Conservation (phyloP, 1,140 invertebrate genomes). For the Mercenaria mercenaria region DNA sequence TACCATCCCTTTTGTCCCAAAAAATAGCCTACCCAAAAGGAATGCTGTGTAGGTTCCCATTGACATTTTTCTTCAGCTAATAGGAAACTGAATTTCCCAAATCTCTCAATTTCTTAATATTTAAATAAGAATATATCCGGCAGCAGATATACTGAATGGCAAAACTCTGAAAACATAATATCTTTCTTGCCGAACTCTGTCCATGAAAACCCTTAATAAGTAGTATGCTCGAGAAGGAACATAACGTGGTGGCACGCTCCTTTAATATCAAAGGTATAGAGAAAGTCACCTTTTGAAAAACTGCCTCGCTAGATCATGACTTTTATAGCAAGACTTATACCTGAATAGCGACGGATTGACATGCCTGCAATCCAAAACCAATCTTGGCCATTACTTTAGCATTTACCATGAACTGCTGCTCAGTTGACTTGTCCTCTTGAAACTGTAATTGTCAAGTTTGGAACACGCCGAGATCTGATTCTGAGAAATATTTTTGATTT, state of each 20-base stretch:
- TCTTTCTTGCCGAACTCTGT: too few species aligned
- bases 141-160: neutral
- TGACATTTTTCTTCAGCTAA: constrained; percentile 26
- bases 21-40: neutral
- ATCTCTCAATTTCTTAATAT: constrained; percentile 18
- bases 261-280: constrained; percentile 20
- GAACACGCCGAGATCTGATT: neutral
- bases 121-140: constrained; percentile 30
- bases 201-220: constrained; percentile 14
- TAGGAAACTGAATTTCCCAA: constrained; percentile 3
- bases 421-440: constrained; percentile 2
- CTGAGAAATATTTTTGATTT: neutral
- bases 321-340: neutral
- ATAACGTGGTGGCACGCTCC: constrained; percentile 4
- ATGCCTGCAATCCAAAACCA: too few species aligned
- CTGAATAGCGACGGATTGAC: neutral
- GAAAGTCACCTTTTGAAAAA: neutral
- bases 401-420: neutral
- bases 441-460: neutral
- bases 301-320: neutral
- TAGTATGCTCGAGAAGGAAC: neutral
- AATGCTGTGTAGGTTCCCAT: neutral
- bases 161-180: constrained; percentile 39
- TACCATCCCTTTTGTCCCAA: neutral
- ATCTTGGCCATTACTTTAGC: neutral